These are phyloP conservation scores for Chondrilla cf. caribensis DNA, from an alignment of 37 sponge, comb jelly and placozoan species.

Conservation along the genomic window DNA sequence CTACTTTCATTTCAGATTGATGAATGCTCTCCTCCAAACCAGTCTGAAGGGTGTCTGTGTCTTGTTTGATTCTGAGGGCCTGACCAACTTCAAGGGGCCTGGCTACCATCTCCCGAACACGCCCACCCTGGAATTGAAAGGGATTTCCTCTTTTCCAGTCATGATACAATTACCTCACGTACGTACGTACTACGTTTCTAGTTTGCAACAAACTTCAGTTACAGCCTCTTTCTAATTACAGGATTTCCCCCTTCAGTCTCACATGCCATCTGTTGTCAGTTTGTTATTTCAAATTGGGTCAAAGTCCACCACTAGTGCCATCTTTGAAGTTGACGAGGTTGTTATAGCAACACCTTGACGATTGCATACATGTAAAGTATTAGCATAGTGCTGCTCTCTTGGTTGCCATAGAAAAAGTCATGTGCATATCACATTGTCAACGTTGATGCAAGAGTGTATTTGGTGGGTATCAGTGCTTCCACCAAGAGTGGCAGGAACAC, in stretches of 20 bases:
- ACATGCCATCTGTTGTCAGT: constrained; percentile 2
- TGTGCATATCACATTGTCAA: constrained; percentile 13
- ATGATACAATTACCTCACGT: not conserved
- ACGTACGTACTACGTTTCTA: not conserved
- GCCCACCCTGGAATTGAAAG: constrained; percentile 20
- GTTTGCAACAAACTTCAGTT: no score
- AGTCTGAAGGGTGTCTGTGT: not conserved
- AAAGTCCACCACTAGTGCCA: not conserved
- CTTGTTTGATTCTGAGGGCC: not conserved
- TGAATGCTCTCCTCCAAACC: not conserved
- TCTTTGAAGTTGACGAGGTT: constrained; percentile 19
- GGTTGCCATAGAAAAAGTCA: not conserved
- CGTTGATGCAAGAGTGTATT: not conserved
- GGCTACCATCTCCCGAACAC: constrained; percentile 18
- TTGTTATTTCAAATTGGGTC: not conserved
- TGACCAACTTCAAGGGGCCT: constrained; percentile 10
- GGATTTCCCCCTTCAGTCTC: not conserved
- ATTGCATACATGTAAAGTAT: no score
- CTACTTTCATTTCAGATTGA: constrained; percentile 1
- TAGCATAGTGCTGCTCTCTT: no score
- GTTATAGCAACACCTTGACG: no score
- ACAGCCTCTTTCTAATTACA: not conserved
- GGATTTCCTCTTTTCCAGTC: constrained; percentile 21
- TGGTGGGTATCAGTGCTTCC: not conserved
- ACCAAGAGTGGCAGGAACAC: not conserved